Evolutionary conservation across 2,113 vertebrate genomes (phyloP).

Genomic region (Gadus chalcogrammus): DNA sequence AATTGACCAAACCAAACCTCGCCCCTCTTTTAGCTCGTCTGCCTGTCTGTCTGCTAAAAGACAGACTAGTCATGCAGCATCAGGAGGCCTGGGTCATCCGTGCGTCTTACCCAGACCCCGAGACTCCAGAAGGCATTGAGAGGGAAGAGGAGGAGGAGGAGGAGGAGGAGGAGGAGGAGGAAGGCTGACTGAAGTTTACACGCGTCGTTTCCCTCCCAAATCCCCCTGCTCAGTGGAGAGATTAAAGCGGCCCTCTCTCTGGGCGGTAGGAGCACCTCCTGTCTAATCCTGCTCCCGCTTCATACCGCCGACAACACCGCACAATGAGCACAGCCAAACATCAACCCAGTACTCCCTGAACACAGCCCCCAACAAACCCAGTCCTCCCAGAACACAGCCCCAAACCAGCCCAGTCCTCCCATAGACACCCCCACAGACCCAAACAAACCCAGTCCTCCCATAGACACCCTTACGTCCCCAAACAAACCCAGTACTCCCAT

Average conservation of each 20-base stretch:
- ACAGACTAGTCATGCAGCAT: too few relatives aligned
- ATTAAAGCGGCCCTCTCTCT: conserved; percentile 55
- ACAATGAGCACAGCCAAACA: conserved; percentile 33
- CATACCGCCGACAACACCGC: conserved; percentile 59
- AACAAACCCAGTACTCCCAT: too few relatives aligned
- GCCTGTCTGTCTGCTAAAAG: too few relatives aligned
- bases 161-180: conserved; percentile 4
- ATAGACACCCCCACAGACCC: too few relatives aligned
- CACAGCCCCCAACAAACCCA: conserved; percentile 4
- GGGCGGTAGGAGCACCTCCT: conserved; percentile 48
- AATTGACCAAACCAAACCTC: too few relatives aligned
- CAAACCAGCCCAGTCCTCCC: too few relatives aligned
- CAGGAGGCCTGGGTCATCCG: too few relatives aligned
- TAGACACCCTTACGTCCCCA: too few relatives aligned
- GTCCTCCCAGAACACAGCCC: conserved; percentile 16
- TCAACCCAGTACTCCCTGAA: conserved; percentile 33
- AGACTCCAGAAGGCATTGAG: not conserved
- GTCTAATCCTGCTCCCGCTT: conserved; percentile 59
- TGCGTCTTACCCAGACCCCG: too few relatives aligned
- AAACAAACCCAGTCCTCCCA: too few relatives aligned
- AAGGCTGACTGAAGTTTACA: conserved; percentile 43
- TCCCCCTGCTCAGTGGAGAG: conserved; percentile 53
- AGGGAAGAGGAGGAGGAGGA: conserved; percentile 18
- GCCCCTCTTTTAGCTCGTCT: too few relatives aligned
- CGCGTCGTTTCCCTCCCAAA: conserved; percentile 60